Conservation (phyloP, 2,888 invertebrate genomes). For the Mythimna lalbum region DNA sequence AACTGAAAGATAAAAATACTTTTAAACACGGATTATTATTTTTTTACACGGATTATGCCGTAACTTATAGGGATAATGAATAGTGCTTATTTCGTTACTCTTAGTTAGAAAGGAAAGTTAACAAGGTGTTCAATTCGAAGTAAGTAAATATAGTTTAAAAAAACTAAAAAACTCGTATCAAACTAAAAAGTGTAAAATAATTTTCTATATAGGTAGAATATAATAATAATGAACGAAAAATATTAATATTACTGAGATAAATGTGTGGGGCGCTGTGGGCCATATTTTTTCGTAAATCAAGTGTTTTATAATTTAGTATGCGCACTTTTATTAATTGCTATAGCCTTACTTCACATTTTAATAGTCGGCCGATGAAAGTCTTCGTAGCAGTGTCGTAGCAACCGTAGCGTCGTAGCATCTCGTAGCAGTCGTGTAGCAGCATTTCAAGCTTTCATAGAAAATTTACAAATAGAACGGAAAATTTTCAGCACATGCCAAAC, state of each 20-base stretch:
- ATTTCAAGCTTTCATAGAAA: conserved; percentile 13
- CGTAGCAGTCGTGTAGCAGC: conserved; percentile 25
- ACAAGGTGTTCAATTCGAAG: neutral
- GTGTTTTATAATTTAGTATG: no score
- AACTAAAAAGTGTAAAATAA: no score
- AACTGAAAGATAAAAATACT: neutral
- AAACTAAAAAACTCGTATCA: no score
- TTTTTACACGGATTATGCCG: neutral
- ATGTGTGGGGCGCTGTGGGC: no score
- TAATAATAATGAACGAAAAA: no score
- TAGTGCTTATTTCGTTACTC: neutral
- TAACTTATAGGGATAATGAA: conserved; percentile 13
- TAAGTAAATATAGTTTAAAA: no score
- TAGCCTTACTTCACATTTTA: neutral
- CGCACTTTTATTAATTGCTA: neutral
- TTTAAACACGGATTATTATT: no score
- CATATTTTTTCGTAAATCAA: no score
- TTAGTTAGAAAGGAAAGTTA: neutral
- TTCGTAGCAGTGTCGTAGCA: conserved; percentile 9
- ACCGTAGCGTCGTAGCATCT: neutral
- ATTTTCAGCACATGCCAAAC: conserved; percentile 18
- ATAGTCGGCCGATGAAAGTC: neutral
- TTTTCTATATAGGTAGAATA: no score
- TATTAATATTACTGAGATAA: no score
- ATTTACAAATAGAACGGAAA: conserved; percentile 27